phyloP scores from a whole-genome alignment of 2,797 vertebrate species.

The Mycteria americana region DNA sequence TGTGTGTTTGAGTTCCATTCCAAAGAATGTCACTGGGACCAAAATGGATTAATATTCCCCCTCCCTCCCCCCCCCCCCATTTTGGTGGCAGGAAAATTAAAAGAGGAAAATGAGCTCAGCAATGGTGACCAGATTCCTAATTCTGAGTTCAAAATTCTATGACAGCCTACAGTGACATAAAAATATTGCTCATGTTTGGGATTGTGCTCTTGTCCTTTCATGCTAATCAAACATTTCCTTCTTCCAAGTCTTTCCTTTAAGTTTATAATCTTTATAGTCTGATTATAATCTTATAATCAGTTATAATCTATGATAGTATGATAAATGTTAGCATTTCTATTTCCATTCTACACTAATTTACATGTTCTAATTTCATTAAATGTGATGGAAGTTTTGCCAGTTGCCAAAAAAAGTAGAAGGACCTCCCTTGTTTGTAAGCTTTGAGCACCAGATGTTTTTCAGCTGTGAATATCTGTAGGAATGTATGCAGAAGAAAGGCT shows the following conservation, averaged over 20 bases:
- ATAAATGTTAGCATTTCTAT: not conserved
- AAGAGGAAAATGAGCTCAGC: not conserved
- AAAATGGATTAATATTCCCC: not conserved
- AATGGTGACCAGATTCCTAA: not conserved
- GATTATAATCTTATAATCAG: not conserved
- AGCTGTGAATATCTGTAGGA: not conserved
- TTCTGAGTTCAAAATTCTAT: not conserved
- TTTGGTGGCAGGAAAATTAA: not conserved
- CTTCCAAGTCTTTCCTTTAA: not conserved
- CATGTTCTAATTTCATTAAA: not conserved
- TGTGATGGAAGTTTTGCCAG: not conserved
- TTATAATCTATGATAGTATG: not conserved
- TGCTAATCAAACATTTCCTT: not conserved
- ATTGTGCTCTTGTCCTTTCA: not conserved
- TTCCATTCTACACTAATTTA: not conserved
- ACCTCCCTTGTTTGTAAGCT: not conserved
- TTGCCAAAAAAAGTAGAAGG: not conserved
- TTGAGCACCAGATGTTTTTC: not conserved
- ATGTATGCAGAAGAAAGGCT: not conserved
- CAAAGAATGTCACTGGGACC: not conserved
- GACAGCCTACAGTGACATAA: not conserved
- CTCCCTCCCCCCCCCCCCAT: accelerated
- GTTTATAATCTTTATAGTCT: not conserved
- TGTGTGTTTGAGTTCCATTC: not conserved
- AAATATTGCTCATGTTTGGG: not conserved